These are phyloP conservation scores for Nasua narica DNA, from an alignment of 2,797 vertebrate genomes.

Conservation along the genomic window DNA sequence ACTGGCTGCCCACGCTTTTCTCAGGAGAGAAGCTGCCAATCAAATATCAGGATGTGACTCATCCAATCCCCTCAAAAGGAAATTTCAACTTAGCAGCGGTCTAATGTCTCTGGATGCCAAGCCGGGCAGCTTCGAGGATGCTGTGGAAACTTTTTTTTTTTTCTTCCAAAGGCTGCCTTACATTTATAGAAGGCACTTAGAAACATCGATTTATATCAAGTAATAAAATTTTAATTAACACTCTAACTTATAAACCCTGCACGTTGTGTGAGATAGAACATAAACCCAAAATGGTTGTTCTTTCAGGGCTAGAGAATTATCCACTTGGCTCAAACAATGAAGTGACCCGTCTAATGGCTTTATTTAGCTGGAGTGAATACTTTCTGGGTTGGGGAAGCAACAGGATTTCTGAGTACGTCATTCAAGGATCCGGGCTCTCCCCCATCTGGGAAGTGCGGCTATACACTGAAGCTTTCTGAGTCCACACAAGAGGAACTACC, in stretches of 20 bases:
- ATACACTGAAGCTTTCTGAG: background rate
- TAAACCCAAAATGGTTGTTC: conserved; percentile 22
- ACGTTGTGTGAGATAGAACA: conserved; percentile 18
- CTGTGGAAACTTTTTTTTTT: background rate
- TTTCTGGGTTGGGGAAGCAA: background rate
- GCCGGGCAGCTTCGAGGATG: background rate
- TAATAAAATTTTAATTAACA: conserved; percentile 67
- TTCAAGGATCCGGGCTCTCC: background rate
- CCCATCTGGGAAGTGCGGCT: background rate
- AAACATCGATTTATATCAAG: conserved; percentile 37
- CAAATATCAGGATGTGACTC: background rate
- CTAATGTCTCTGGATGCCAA: background rate
- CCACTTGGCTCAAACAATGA: background rate
- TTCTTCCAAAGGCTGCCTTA: background rate
- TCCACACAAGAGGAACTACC: background rate
- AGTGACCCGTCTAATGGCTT: conserved; percentile 1
- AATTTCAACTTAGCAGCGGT: background rate
- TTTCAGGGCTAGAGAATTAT: conserved; percentile 20
- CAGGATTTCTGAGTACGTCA: background rate
- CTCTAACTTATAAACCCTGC: background rate
- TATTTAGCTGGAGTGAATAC: background rate
- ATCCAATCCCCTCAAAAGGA: background rate
- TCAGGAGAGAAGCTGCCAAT: background rate
- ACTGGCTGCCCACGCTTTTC: background rate
- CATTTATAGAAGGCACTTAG: conserved; percentile 48